Evolutionary conservation across 2,888 invertebrate genomes (phyloP).

Genomic region (Agrochola macilenta): DNA sequence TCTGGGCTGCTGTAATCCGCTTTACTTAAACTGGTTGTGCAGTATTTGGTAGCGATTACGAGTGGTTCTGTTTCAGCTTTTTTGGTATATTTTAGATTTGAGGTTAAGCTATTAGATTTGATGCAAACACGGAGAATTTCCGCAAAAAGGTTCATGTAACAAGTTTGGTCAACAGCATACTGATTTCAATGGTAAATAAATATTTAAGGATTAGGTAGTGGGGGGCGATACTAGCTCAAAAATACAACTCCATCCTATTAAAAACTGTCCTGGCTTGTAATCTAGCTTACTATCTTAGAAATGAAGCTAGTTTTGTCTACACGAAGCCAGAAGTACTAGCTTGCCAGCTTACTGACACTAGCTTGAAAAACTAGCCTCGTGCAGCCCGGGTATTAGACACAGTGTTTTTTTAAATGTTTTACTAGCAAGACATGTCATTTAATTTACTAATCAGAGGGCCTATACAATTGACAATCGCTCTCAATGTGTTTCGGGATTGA

Average conservation of each 20-base stretch:
- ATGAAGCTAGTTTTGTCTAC: too few species aligned
- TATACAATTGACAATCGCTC: too few species aligned
- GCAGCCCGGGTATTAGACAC: too few species aligned
- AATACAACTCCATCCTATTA: too few species aligned
- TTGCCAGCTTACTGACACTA: too few species aligned
- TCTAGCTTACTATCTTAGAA: too few species aligned
- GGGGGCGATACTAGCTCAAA: too few species aligned
- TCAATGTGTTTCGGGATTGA: background rate
- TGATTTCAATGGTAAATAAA: too few species aligned
- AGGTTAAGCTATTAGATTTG: background rate
- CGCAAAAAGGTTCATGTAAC: background rate
- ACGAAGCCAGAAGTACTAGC: too few species aligned
- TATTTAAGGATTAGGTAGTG: background rate
- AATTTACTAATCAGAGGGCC: background rate
- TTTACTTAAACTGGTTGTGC: conserved; percentile 28
- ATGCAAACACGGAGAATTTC: background rate
- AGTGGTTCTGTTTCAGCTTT: background rate
- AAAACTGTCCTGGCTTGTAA: too few species aligned
- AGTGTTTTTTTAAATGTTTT: background rate
- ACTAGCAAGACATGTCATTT: background rate
- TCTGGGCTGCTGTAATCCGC: conserved; percentile 3
- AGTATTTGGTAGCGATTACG: conserved; percentile 18
- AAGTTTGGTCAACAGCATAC: background rate
- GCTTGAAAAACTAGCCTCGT: too few species aligned
- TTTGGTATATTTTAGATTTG: conserved; percentile 14